Percentiles rank a stretch among this genome's conserved stretches.
These are phyloP conservation scores for Oscheius myriophilus DNA, from an alignment of 2,888 invertebrate genomes.

Conservation along the genomic window DNA sequence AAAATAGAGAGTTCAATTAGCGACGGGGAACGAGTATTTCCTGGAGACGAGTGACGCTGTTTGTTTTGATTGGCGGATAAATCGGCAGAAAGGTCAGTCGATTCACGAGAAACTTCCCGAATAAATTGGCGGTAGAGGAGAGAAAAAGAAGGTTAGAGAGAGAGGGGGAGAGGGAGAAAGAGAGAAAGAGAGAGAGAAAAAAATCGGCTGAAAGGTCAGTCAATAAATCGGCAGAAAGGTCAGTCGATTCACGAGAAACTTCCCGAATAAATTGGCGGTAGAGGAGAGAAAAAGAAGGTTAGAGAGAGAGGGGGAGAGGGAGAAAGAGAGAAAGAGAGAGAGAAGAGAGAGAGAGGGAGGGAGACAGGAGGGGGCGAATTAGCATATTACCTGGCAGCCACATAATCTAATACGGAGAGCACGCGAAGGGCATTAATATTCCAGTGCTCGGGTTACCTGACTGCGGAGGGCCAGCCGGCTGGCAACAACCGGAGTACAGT, in stretches of 20 bases:
- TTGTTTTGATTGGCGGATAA: not conserved
- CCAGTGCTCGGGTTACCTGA: constrained; percentile 11
- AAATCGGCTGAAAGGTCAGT: not conserved
- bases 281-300: not conserved
- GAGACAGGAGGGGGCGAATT: constrained; percentile 1
- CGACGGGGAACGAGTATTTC: too few species aligned
- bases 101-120: not conserved
- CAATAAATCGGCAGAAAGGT: not conserved
- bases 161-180: not conserved
- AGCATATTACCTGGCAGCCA: constrained; percentile 20
- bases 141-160: not conserved
- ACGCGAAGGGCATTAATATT: constrained; percentile 27
- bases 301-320: not conserved
- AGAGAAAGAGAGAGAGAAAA: not conserved
- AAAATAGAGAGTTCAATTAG: too few species aligned
- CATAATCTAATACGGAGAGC: constrained; percentile 28
- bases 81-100: too few species aligned
- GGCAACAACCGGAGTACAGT: not conserved
- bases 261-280: not conserved
- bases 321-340: not conserved
- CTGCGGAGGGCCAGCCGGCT: not conserved
- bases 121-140: not conserved
- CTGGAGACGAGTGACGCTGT: not conserved
- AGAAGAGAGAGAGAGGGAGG: not conserved
- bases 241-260: not conserved